Percentiles rank a stretch among this genome's conserved stretches.
Evolutionary conservation across 2,888 invertebrate genomes (phyloP).

Genomic region (Slavum lentiscoides): DNA sequence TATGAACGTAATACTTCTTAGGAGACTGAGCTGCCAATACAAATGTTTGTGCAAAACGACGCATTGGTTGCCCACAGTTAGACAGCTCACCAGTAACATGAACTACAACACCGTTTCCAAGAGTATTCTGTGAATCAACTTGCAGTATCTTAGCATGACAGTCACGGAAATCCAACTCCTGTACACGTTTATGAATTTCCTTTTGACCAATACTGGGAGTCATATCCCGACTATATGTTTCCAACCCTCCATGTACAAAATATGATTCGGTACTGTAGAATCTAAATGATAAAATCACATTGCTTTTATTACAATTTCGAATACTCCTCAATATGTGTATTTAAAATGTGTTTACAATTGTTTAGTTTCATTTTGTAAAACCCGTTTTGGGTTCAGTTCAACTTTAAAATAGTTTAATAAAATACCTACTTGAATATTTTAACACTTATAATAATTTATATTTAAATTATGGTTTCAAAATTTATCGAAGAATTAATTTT

Average conservation of each 20-base stretch:
- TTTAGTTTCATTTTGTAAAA: too few species aligned
- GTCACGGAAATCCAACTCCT: constrained; percentile 91
- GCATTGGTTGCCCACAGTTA: constrained; percentile 94
- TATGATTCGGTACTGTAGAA: constrained; percentile 96
- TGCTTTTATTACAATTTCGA: background rate
- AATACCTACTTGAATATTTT: background rate
- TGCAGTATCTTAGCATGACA: constrained; percentile 97
- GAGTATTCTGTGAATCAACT: constrained; percentile 92
- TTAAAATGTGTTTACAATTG: too few species aligned
- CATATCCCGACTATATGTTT: constrained; percentile 79
- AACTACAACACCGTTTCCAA: constrained; percentile 92
- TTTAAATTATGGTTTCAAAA: too few species aligned
- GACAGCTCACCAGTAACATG: constrained; percentile 97
- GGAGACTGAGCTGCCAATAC: constrained; percentile 93
- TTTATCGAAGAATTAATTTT: background rate
- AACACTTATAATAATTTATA: background rate
- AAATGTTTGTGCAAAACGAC: constrained; percentile 97
- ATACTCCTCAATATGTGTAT: background rate
- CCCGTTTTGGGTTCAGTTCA: too few species aligned
- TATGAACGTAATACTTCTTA: constrained; percentile 97
- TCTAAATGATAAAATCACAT: constrained; percentile 61
- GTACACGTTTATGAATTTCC: constrained; percentile 93
- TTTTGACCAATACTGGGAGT: constrained; percentile 86
- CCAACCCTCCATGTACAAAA: constrained; percentile 92
- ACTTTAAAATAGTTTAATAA: too few species aligned